A percentile compares a stretch with the other conserved stretches of the same genome.
These are phyloP conservation scores for Pinna nobilis DNA, from an alignment of 1,140 invertebrate genomes.

Conservation along the genomic window DNA sequence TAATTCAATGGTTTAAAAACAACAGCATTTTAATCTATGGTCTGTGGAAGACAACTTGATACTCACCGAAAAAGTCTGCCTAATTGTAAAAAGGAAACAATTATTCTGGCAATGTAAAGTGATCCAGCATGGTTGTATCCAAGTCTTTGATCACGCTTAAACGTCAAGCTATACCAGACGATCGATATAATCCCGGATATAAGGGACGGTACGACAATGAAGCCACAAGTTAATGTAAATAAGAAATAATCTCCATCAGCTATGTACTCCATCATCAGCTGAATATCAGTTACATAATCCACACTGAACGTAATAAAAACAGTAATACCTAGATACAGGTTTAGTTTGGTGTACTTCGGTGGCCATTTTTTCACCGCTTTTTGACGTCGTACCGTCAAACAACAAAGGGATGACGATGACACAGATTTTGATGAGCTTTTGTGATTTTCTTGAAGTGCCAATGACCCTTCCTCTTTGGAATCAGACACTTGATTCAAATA, in stretches of 20 bases:
- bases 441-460: too few relatives aligned
- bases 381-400: too few relatives aligned
- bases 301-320: slow-evolving; percentile 3
- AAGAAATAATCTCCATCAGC: background rate
- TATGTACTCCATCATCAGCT: background rate
- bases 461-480: too few relatives aligned
- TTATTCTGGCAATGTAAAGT: background rate
- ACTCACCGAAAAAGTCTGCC: slow-evolving; percentile 5
- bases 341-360: background rate
- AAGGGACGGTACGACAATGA: slow-evolving; percentile 7
- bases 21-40: too few relatives aligned
- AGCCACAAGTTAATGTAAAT: background rate
- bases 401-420: too few relatives aligned
- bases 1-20: too few relatives aligned
- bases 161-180: slow-evolving; percentile 13
- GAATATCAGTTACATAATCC: slow-evolving; percentile 7
- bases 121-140: background rate
- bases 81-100: slow-evolving; percentile 6
- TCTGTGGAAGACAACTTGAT: too few relatives aligned
- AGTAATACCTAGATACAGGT: background rate
- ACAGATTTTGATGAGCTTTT: too few relatives aligned
- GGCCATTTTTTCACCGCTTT: too few relatives aligned
- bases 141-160: background rate
- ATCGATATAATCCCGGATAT: slow-evolving; percentile 13
- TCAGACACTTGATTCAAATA: too few relatives aligned